A percentile compares a stretch with the other conserved stretches of the same genome.
These are phyloP conservation scores for Andrena bicolor DNA, from an alignment of 2,888 invertebrate species.

Conservation along the genomic window DNA sequence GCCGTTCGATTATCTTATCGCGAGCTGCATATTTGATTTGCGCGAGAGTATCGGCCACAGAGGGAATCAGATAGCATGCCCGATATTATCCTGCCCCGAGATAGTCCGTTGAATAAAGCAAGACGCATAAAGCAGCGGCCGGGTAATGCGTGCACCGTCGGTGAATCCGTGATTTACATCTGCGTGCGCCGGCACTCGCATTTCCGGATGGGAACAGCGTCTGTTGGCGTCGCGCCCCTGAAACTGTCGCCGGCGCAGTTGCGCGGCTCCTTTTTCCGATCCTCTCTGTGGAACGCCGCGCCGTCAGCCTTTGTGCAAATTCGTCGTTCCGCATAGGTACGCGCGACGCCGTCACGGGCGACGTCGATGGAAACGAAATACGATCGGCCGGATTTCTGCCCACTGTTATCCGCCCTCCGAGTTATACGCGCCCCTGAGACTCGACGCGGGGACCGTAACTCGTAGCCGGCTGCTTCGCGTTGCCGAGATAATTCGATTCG, in stretches of 20 bases:
- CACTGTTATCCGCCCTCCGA: neutral
- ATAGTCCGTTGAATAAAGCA: slow-evolving; percentile 56
- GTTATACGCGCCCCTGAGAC: no score
- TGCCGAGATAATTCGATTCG: slow-evolving; percentile 5
- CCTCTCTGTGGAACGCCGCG: neutral
- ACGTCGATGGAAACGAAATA: slow-evolving; percentile 24
- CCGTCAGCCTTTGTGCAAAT: slow-evolving; percentile 21
- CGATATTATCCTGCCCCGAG: slow-evolving; percentile 46
- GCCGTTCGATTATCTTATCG: slow-evolving; percentile 20
- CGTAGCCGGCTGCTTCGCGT: neutral
- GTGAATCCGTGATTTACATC: slow-evolving; percentile 61
- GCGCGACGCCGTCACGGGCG: neutral
- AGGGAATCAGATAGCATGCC: slow-evolving; percentile 24
- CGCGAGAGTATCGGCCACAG: slow-evolving; percentile 25
- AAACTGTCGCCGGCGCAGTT: slow-evolving; percentile 3
- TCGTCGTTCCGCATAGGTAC: neutral
- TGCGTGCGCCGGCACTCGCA: slow-evolving; percentile 38
- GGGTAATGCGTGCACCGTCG: slow-evolving; percentile 49
- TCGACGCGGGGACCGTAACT: neutral
- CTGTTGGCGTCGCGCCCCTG: slow-evolving; percentile 42
- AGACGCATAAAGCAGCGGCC: slow-evolving; percentile 53
- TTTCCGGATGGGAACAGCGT: slow-evolving; percentile 52
- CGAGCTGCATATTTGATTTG: slow-evolving; percentile 24
- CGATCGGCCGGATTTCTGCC: slow-evolving; percentile 4
- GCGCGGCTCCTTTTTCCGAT: neutral